phyloP scores from a whole-genome alignment of 1,140 invertebrate genomes.

The Atta cephalotes region DNA sequence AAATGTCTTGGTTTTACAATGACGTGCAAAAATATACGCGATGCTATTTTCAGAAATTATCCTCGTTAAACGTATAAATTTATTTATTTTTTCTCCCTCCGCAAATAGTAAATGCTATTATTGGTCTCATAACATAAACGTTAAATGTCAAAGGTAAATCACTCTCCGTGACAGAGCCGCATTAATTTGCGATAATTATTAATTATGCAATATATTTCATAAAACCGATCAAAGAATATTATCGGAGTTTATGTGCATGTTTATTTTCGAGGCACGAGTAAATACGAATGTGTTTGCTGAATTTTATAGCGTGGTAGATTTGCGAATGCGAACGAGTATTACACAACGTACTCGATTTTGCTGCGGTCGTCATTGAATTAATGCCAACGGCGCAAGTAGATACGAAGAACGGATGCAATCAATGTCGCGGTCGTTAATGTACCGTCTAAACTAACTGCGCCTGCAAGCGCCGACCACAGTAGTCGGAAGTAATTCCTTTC shows the following conservation, averaged over 20 bases:
- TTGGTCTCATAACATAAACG: slow-evolving; percentile 1
- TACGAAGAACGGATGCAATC: slow-evolving; percentile 65
- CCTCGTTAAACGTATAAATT: neutral
- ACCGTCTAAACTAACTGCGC: slow-evolving; percentile 60
- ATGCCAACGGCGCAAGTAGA: slow-evolving; percentile 45
- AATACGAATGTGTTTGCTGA: slow-evolving; percentile 20
- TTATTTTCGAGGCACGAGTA: slow-evolving; percentile 15
- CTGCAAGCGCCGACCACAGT: slow-evolving; percentile 48
- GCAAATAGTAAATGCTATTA: slow-evolving; percentile 24
- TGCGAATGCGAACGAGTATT: slow-evolving; percentile 37
- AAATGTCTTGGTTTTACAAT: neutral
- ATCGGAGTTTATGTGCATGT: neutral
- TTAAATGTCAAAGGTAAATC: neutral
- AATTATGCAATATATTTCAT: slow-evolving; percentile 35
- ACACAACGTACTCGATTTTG: slow-evolving; percentile 44
- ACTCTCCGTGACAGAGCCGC: neutral
- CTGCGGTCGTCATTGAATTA: slow-evolving; percentile 54
- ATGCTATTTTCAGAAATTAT: slow-evolving; percentile 11
- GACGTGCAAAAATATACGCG: neutral
- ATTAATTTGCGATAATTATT: slow-evolving; percentile 24
- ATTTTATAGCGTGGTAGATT: slow-evolving; percentile 42
- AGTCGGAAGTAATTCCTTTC: slow-evolving; percentile 56
- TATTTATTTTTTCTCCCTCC: slow-evolving; percentile 1
- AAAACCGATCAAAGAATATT: slow-evolving; percentile 51
- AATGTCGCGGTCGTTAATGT: slow-evolving; percentile 62